Percentiles rank a stretch among this genome's conserved stretches.
phyloP scores from a whole-genome alignment of 2,888 invertebrate genomes.

The Beris morrisii region DNA sequence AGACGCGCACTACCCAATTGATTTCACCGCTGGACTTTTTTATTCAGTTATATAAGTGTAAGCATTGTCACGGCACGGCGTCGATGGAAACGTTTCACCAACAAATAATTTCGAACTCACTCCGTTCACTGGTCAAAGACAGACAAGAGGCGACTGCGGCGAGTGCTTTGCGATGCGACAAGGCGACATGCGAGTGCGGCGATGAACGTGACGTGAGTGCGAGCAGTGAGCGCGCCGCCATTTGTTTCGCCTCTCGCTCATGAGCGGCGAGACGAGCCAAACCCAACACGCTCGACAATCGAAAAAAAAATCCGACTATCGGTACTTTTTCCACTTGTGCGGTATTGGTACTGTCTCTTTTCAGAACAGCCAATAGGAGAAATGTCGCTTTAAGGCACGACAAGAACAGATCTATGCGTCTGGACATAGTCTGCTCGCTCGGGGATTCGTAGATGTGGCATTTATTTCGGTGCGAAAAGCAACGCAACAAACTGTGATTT shows the following conservation, averaged over 20 bases:
- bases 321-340: too few relatives aligned
- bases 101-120: neutral
- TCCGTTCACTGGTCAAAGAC: neutral
- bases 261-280: neutral
- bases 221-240: neutral
- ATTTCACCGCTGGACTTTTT: neutral
- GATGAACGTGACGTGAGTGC: neutral
- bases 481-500: too few relatives aligned
- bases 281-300: too few relatives aligned
- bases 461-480: too few relatives aligned
- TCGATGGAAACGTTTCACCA: conserved; percentile 11
- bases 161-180: neutral
- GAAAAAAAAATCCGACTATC: too few relatives aligned
- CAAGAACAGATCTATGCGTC: too few relatives aligned
- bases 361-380: too few relatives aligned
- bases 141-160: conserved; percentile 10
- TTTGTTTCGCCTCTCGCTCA: neutral
- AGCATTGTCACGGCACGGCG: conserved; percentile 26
- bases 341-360: too few relatives aligned
- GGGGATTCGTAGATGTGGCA: too few relatives aligned
- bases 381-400: too few relatives aligned
- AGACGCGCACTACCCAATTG: neutral
- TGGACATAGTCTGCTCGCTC: too few relatives aligned
- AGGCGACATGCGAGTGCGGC: neutral
- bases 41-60: conserved; percentile 21